Percentiles rank a stretch among this genome's conserved stretches.
These are phyloP conservation scores for Drosophila lini DNA, from an alignment of 1,140 invertebrate genomes.

Conservation along the genomic window DNA sequence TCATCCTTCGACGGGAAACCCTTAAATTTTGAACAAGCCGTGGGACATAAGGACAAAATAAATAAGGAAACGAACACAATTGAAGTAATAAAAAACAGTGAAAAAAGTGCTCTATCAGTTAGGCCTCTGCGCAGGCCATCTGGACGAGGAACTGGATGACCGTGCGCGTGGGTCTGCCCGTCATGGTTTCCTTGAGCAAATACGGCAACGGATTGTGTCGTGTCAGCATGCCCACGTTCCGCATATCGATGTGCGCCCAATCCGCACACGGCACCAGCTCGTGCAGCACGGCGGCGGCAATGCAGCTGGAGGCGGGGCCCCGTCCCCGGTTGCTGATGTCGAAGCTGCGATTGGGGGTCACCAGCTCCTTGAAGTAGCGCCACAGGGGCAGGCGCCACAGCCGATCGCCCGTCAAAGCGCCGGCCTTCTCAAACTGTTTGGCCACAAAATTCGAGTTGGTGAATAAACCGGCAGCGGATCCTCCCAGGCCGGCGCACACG, in stretches of 20 bases:
- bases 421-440: conserved; percentile 87
- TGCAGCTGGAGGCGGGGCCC: conserved; percentile 86
- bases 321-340: conserved; percentile 88
- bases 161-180: conserved; percentile 87
- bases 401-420: conserved; percentile 91
- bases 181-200: conserved; percentile 86
- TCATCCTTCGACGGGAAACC: neutral
- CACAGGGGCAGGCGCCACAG: conserved; percentile 96
- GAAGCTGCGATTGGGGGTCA: conserved; percentile 85
- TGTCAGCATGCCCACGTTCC: conserved; percentile 87
- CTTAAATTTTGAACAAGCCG: conserved; percentile 23
- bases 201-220: conserved; percentile 87
- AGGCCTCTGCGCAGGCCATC: conserved; percentile 84
- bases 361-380: conserved; percentile 90
- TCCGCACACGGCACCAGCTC: conserved; percentile 88
- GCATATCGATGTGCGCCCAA: conserved; percentile 90
- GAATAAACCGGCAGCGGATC: conserved; percentile 92
- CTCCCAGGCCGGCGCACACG: conserved; percentile 87
- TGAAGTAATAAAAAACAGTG: conserved; percentile 4
- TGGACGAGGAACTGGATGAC: conserved; percentile 87
- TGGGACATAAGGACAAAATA: neutral
- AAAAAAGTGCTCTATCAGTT: conserved; percentile 27
- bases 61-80: neutral
- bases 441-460: conserved; percentile 88
- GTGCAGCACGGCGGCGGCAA: conserved; percentile 89